Evolutionary conservation across 2,888 invertebrate genomes (phyloP), one percentile per base, ranked within the genome.

Genomic region (Ametastegia equiseti): DNA sequence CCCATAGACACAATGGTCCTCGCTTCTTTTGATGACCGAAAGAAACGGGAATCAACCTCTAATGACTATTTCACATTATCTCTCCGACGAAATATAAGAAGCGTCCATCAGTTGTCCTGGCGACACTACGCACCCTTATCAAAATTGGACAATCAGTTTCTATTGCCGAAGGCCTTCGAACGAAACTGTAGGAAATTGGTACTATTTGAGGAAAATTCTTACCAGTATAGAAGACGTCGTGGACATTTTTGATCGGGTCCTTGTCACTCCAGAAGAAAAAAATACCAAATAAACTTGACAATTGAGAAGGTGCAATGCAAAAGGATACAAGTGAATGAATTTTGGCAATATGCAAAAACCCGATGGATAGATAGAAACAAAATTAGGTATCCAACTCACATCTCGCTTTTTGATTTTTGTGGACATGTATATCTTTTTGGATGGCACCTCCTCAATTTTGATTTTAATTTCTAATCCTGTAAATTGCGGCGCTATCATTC

Each of bases 91-190:
- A 15, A n/a, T 67, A 67, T 36, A 45, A 45, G 45, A 71, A 13
- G 23, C 47, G 71, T 42, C 42, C 45, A 30, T 71, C 71, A 71
- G 47, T 71, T 71, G 3, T 47, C 19, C 23, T 36, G 45, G 27
- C 47, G 45, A 27, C 71, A 71, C 13, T 27, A 13, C n/a, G n/a
- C 45, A 47, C 27, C 47, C 71, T 60, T n/a, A 71, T 47, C 27
- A 47, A 47, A 71, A 1, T 23, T 47, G 71, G 45, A 71, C 45
- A 45, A 71, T 71, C 71, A 36, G 45, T 45, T 19, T 47, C n/a
- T n/a, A 67, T 67, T 67, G 65, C 39, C 33, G 39, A 67, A 47
- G 13, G 27, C 47, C n/a, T 45, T 27, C 13, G 47, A 67, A 67
- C 15, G 36, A 19, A 11, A 39, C 36, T 39, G 36, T 11, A 54